Base-by-base conservation (phyloP, 2,888 invertebrate genomes). In the Chloroclystis v-ata region DNA sequence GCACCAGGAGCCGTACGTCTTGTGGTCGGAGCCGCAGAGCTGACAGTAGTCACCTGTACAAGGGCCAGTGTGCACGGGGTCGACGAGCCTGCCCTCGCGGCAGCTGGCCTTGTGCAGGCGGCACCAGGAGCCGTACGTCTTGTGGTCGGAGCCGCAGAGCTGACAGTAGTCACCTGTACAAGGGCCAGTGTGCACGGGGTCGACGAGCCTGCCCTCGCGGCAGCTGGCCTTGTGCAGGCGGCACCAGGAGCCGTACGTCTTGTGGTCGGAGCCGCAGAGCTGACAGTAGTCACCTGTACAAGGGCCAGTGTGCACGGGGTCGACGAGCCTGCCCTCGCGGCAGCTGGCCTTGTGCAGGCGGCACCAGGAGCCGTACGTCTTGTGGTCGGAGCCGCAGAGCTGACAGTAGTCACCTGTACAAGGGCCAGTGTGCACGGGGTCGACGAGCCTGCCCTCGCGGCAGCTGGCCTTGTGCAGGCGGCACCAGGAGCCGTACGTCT, bases 171-270 rank as follows among this genome's bases (percentile, higher is more conserved):
- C n/a, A n/a, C n/a, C n/a, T n/a, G n/a, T n/a, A n/a, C n/a, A n/a
- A n/a, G n/a, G n/a, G n/a, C n/a, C n/a, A n/a, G n/a, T n/a, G n/a
- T n/a, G n/a, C n/a, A n/a, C 28, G 1, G 28, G 4, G 11, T 28
- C 4, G 5, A 28, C 28, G n/a, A n/a, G 1, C 28, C 10, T 10
- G 5, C 28, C 10, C 11, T 28, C 28, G 11, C 28, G 10, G 6
- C 28, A n/a, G n/a, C 94, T 90, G 66, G 93, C 93, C 67, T 92
- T 90, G 76, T 93, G 92, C n/a, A n/a, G n/a, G 57, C 93, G 92
- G 79, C 95, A 95, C 93, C 94, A 95, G 55, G 92, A 93, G 37
- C 89, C 82, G 79, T 95, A 95, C 37, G 94, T 94, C 60, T 90
- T 88, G 60, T 91, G 90, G 85, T 95, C 94, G 39, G 91, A 90